A percentile compares a stretch with the other conserved stretches of the same genome.
Conservation (phyloP, 2,797 vertebrate genomes). For the Pangasius krempfi region DNA sequence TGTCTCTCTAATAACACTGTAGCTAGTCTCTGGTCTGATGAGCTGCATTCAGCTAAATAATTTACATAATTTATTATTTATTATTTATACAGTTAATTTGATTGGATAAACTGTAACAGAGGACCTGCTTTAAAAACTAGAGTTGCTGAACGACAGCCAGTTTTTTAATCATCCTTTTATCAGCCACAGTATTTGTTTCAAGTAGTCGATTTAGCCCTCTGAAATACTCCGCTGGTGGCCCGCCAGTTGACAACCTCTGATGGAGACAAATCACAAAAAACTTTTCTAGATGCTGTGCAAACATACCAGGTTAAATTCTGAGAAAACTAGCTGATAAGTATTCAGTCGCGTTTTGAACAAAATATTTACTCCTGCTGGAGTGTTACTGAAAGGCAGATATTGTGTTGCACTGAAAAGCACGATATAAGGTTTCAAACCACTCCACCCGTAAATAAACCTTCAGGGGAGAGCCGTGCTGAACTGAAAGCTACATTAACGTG, state of each 20-base stretch:
- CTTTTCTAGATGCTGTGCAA: background rate
- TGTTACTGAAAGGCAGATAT: background rate
- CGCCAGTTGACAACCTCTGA: background rate
- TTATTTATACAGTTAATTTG: background rate
- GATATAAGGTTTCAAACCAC: conserved; percentile 4
- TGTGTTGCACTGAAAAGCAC: background rate
- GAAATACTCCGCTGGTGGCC: background rate
- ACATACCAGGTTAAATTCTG: background rate
- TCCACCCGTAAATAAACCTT: background rate
- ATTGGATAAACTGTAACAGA: background rate
- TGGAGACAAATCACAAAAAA: background rate
- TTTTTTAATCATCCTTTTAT: background rate
- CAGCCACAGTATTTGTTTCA: background rate
- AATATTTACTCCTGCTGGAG: background rate
- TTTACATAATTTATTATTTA: too few species aligned
- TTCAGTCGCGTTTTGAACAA: background rate
- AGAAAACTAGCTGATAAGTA: background rate
- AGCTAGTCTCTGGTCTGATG: background rate
- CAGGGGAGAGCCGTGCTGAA: background rate
- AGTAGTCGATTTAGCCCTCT: background rate
- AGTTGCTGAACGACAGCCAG: background rate
- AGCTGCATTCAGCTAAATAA: background rate
- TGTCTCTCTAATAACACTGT: background rate
- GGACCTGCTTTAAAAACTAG: background rate
- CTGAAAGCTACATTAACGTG: background rate